phyloP scores from a whole-genome alignment of 2,888 invertebrate genomes.

The Tubulanus polymorphus region DNA sequence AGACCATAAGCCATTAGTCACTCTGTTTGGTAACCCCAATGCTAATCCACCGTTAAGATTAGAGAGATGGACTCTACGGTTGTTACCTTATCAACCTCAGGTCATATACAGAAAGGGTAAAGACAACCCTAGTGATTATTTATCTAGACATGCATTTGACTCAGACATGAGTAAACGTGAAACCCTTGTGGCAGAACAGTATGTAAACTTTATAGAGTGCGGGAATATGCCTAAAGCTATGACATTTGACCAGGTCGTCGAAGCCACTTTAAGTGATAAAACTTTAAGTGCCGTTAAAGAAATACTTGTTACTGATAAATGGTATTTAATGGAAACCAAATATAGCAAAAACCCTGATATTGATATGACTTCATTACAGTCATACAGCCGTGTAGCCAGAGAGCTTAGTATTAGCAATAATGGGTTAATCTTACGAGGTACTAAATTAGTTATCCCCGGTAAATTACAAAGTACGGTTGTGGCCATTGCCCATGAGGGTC shows the following conservation, averaged over 20 bases:
- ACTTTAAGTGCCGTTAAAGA: not conserved
- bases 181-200: not conserved
- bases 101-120: not conserved
- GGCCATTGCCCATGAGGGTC: slow-evolving; percentile 24
- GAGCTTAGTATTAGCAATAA: not conserved
- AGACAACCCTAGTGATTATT: slow-evolving; percentile 15
- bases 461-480: slow-evolving; percentile 18
- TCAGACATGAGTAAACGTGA: not conserved
- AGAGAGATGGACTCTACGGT: not conserved
- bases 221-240: not conserved
- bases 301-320: not conserved
- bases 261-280: not conserved
- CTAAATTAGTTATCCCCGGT: slow-evolving; percentile 20
- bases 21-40: slow-evolving; percentile 13
- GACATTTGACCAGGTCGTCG: not conserved
- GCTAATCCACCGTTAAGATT: not conserved
- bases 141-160: slow-evolving; percentile 16
- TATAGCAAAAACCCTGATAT: not conserved
- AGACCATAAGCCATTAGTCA: slow-evolving; percentile 24
- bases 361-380: not conserved
- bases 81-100: not conserved
- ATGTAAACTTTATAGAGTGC: not conserved
- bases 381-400: not conserved
- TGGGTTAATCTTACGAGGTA: slow-evolving; percentile 14
- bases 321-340: not conserved